phyloP scores from a whole-genome alignment of 2,888 invertebrate species.

The Pharmacophagus antenor region DNA sequence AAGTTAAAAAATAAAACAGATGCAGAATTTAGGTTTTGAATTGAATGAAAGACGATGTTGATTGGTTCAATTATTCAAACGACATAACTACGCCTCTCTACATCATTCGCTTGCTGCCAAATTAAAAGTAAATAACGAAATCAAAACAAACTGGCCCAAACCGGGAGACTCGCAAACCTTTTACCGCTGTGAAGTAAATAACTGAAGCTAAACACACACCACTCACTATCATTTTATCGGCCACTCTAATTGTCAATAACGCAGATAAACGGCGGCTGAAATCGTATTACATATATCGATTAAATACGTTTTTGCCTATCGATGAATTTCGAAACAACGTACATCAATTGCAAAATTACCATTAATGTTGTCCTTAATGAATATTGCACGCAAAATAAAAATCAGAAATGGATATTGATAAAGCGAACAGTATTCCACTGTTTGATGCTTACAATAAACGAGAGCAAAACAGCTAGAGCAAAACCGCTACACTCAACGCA shows the following conservation, averaged over 20 bases:
- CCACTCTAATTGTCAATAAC: slow-evolving; percentile 64
- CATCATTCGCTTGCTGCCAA: slow-evolving; percentile 80
- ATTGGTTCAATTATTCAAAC: slow-evolving; percentile 76
- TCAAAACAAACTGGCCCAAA: slow-evolving; percentile 73
- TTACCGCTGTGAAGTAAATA: slow-evolving; percentile 77
- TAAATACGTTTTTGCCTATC: no score
- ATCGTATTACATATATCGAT: slow-evolving; percentile 41
- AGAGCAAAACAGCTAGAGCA: slow-evolving; percentile 56
- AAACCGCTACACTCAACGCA: slow-evolving; percentile 67
- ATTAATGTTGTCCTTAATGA: not conserved
- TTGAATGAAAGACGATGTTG: slow-evolving; percentile 48
- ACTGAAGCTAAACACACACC: slow-evolving; percentile 74
- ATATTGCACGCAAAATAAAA: slow-evolving; percentile 10
- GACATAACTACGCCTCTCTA: slow-evolving; percentile 61
- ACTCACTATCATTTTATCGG: slow-evolving; percentile 77
- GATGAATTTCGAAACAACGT: not conserved
- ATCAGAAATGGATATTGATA: slow-evolving; percentile 37
- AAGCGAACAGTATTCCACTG: slow-evolving; percentile 38
- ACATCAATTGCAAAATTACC: slow-evolving; percentile 19
- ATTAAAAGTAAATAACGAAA: slow-evolving; percentile 82
- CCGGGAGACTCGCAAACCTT: slow-evolving; percentile 79
- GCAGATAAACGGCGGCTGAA: slow-evolving; percentile 62
- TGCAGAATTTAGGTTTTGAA: slow-evolving; percentile 36
- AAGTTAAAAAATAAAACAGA: no score
- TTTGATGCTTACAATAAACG: slow-evolving; percentile 52